Conservation (phyloP, 1,140 invertebrate species). For the Pseudomyrmex dendroicus region DNA sequence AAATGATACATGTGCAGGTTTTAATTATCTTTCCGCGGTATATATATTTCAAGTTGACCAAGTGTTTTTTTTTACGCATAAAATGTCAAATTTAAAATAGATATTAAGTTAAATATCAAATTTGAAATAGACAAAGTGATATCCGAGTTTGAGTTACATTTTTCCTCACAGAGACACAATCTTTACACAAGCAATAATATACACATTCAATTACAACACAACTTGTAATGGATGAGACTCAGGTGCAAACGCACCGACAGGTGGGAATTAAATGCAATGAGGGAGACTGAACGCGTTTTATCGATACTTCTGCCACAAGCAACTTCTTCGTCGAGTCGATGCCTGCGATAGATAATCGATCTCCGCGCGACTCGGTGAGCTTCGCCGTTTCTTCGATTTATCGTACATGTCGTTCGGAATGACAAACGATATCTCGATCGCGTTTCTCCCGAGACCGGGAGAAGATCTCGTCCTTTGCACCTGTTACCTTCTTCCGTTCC, state of each 20-base stretch:
- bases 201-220: constrained; percentile 17
- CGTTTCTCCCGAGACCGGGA: constrained; percentile 29
- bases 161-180: background rate
- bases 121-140: too few species aligned
- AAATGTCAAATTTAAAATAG: too few species aligned
- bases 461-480: constrained; percentile 40
- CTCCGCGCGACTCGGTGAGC: constrained; percentile 31
- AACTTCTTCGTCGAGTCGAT: constrained; percentile 39
- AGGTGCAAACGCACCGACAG: constrained; percentile 45
- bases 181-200: background rate
- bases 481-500: constrained; percentile 12
- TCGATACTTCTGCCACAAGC: constrained; percentile 44
- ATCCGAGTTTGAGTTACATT: background rate
- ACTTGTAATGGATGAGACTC: constrained; percentile 23
- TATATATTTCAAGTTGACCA: background rate
- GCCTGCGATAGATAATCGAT: constrained; percentile 48
- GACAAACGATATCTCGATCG: constrained; percentile 66
- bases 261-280: constrained; percentile 26
- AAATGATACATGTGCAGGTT: constrained; percentile 34
- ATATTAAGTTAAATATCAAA: too few species aligned
- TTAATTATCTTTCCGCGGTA: constrained; percentile 32
- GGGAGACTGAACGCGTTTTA: constrained; percentile 27
- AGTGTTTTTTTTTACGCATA: too few species aligned
- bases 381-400: constrained; percentile 63
- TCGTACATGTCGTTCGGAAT: constrained; percentile 52